Base-by-base conservation (phyloP, 2,113 vertebrate genomes). In the Peucedramus taeniatus region DNA sequence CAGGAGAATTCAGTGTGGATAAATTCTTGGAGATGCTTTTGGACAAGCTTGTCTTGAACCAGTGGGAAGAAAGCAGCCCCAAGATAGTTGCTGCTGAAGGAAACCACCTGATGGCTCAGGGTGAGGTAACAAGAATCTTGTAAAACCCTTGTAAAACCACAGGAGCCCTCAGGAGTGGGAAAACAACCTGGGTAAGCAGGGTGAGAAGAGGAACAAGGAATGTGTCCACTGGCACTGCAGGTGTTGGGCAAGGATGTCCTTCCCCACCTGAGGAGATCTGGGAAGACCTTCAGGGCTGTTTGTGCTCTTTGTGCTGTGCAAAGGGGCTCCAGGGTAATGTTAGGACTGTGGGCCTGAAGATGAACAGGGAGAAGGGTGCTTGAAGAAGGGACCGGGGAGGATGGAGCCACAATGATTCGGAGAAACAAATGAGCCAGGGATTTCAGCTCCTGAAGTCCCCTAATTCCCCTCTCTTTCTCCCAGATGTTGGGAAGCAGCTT, bases 361-460 rank as follows among this genome's bases (percentile, higher is more conserved):
- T n/a, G 60, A 69, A 24, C 16, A 81, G 70, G 24, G 93, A 60
- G 37, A 26, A 42, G 21, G 4, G 15, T 4, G 26, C 14, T 3
- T 77, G 50, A 37, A 39, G 47, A 61, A 64, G 21, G 9, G 24
- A 12, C 1, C 0, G 0, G 33, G 9, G 31, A 18, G 15, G 19
- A 69, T 39, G 30, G 1, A 2, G 50, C n/a, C 37, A 45, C 0
- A 0, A 7, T 19, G 15, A 33, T 33, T 31, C 24, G 39, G 37
- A 78, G 26, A 9, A 72, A 27, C 33, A 72, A 72, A 50, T 1
- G 15, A 57, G 18, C 6, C 1, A 2, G 15, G 7, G 15, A 47
- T 76, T 92, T 87, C 44, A 72, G 17, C 30, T 63, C 39, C 20
- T 9, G 54, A 23, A 7, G 6, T 7, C 15, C 4, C 24, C 21